These are phyloP conservation scores for Poicephalus gulielmi DNA, from an alignment of 2,113 vertebrate species.

Conservation along the genomic window DNA sequence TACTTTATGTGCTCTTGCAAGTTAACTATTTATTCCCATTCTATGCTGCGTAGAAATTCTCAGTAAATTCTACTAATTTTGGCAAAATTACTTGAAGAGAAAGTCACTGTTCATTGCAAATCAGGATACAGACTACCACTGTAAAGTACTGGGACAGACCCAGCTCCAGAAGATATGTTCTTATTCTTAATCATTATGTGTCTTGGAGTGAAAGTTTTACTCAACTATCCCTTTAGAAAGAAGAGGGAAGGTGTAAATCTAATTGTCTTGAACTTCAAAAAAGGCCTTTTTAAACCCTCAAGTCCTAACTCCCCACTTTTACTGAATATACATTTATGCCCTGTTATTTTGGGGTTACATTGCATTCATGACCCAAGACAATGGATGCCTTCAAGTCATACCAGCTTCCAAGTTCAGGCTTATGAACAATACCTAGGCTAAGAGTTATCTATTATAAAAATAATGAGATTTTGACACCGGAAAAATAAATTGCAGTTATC, in stretches of 20 bases:
- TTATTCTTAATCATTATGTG: background rate
- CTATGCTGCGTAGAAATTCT: background rate
- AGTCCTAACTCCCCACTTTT: background rate
- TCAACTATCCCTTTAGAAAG: background rate
- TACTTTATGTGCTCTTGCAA: background rate
- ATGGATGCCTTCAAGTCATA: background rate
- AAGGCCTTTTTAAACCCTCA: background rate
- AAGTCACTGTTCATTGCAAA: background rate
- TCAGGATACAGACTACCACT: background rate
- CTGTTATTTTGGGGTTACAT: background rate
- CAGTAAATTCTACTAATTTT: background rate
- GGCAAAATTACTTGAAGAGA: background rate
- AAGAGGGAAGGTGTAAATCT: background rate
- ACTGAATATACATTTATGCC: background rate
- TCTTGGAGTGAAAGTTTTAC: background rate
- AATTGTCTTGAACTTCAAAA: background rate
- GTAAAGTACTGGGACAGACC: background rate
- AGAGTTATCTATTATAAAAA: background rate
- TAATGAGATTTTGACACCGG: background rate
- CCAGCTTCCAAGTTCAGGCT: background rate
- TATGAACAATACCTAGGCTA: background rate
- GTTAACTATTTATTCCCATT: background rate
- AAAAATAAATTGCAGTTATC: background rate
- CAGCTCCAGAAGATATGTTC: background rate
- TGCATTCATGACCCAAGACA: background rate